A percentile compares a stretch with the other conserved stretches of the same genome.
phyloP scores from a whole-genome alignment of 2,888 invertebrate genomes.

The Alsophila aescularia region DNA sequence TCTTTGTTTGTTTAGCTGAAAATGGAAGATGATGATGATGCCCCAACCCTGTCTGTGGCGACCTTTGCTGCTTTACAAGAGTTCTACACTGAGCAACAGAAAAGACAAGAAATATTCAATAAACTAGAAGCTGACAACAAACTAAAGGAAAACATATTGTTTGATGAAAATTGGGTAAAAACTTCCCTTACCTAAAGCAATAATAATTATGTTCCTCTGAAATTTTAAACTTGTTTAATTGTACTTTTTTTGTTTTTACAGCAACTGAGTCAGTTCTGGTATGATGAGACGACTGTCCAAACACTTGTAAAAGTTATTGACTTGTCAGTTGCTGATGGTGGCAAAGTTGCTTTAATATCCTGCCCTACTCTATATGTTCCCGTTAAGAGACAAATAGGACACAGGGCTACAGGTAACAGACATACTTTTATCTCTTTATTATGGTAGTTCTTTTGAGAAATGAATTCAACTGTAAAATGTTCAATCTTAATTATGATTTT shows the following conservation, averaged over 20 bases:
- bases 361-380: constrained; percentile 93
- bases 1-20: constrained; percentile 8
- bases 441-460: no score
- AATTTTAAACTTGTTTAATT: background rate
- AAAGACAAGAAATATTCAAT: constrained; percentile 83
- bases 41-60: constrained; percentile 87
- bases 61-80: constrained; percentile 90
- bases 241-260: constrained; percentile 62
- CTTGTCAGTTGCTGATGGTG: constrained; percentile 77
- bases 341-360: constrained; percentile 92
- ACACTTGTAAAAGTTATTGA: constrained; percentile 88
- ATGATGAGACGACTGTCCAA: constrained; percentile 91
- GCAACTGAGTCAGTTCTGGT: constrained; percentile 99
- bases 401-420: constrained; percentile 74
- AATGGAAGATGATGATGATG: constrained; percentile 85
- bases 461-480: no score
- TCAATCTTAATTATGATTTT: constrained; percentile 38
- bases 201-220: background rate
- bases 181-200: background rate
- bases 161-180: constrained; percentile 93
- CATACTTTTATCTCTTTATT: background rate
- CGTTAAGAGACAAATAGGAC: constrained; percentile 80
- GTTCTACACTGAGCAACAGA: constrained; percentile 89
- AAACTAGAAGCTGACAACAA: constrained; percentile 76
- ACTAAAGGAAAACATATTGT: constrained; percentile 75